Conservation (phyloP, 92 coral and sea anemone genomes). For the Phenganax subtilis region DNA sequence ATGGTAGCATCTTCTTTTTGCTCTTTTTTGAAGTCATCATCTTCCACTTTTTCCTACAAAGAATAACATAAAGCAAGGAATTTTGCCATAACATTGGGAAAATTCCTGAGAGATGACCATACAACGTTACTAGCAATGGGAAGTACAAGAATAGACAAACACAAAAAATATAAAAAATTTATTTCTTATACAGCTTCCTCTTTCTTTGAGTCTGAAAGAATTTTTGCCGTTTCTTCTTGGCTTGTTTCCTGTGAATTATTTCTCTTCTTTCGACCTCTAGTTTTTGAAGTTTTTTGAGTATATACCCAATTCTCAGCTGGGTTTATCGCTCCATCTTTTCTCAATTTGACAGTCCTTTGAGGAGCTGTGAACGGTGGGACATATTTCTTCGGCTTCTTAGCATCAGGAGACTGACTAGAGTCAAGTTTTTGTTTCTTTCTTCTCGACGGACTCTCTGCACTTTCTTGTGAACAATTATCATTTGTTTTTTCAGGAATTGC, state of each 20-base stretch:
- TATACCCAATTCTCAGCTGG: too few relatives aligned
- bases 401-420: constrained; percentile 4
- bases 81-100: neutral
- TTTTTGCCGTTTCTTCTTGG: neutral
- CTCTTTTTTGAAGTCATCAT: neutral
- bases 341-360: neutral
- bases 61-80: neutral
- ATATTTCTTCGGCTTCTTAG: neutral
- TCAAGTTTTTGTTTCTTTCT: constrained; percentile 27
- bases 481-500: neutral
- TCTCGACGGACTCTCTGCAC: neutral
- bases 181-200: constrained; percentile 4
- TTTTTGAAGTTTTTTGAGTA: neutral
- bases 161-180: neutral
- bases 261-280: too few relatives aligned
- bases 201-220: constrained; percentile 3
- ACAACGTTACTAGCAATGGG: neutral
- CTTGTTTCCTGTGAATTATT: neutral
- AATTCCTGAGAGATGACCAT: too few relatives aligned
- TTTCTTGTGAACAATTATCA: neutral
- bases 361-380: constrained; percentile 35
- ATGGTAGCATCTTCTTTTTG: neutral
- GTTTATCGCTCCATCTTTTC: neutral
- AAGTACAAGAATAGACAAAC: neutral
- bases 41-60: neutral